A percentile compares a stretch with the other conserved stretches of the same genome.
phyloP scores from a whole-genome alignment of 2,888 invertebrate genomes.

The Dusona sp. region DNA sequence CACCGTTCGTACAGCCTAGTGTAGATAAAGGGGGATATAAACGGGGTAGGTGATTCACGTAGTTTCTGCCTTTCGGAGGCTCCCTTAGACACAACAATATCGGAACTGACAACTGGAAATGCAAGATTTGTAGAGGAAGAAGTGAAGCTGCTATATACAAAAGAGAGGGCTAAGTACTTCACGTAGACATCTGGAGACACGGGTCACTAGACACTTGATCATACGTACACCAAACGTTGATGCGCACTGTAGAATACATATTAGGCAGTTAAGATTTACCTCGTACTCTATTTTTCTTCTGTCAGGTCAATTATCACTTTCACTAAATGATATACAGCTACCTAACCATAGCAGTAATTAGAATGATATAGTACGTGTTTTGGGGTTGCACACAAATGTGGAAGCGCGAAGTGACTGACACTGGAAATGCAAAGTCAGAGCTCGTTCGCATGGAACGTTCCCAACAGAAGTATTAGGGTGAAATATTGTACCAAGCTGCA shows the following conservation, averaged over 20 bases:
- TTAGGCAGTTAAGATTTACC: conserved; percentile 17
- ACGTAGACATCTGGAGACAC: conserved; percentile 31
- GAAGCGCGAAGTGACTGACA: conserved; percentile 28
- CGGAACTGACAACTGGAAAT: conserved; percentile 39
- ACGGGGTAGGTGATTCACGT: background rate
- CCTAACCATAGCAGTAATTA: conserved; percentile 18
- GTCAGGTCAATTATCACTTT: background rate
- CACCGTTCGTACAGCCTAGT: conserved; percentile 40
- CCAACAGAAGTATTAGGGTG: background rate
- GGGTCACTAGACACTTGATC: conserved; percentile 35
- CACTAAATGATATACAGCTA: background rate
- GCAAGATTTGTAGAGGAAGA: conserved; percentile 3
- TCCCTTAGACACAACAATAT: conserved; percentile 47
- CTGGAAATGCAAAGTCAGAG: conserved; percentile 25
- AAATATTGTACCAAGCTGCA: background rate
- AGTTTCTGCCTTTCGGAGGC: conserved; percentile 57
- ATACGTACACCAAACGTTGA: conserved; percentile 26
- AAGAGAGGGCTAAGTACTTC: background rate
- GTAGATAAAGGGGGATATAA: conserved; percentile 4
- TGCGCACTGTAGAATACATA: background rate
- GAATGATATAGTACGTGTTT: background rate
- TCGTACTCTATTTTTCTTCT: background rate
- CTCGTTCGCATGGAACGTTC: background rate
- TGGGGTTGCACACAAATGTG: background rate
- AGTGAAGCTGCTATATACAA: background rate